These are phyloP conservation scores for Amphipyra tragopoginis DNA, from an alignment of 2,888 invertebrate species.

Conservation along the genomic window DNA sequence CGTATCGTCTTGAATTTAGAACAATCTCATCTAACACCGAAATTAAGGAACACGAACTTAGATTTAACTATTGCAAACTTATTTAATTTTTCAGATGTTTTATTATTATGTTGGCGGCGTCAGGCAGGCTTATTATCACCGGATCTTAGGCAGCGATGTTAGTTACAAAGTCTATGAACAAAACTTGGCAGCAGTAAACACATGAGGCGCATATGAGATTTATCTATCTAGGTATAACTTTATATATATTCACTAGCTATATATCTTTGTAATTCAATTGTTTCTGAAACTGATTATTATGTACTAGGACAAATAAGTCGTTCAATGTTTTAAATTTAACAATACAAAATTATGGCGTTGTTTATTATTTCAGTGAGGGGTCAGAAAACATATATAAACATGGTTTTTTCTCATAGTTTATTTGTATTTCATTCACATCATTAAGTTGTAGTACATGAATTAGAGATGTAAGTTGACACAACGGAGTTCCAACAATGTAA, in stretches of 20 bases:
- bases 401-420: slow-evolving; percentile 35
- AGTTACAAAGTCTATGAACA: slow-evolving; percentile 59
- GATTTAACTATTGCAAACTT: slow-evolving; percentile 71
- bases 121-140: slow-evolving; percentile 71
- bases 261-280: slow-evolving; percentile 56
- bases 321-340: slow-evolving; percentile 47
- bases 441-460: slow-evolving; percentile 49
- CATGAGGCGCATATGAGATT: slow-evolving; percentile 57
- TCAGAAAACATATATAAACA: slow-evolving; percentile 44
- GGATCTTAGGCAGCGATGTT: slow-evolving; percentile 64
- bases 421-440: slow-evolving; percentile 45
- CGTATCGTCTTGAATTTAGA: slow-evolving; percentile 30
- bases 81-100: slow-evolving; percentile 79
- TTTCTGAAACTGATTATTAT: slow-evolving; percentile 46
- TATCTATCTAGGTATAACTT: slow-evolving; percentile 54
- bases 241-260: slow-evolving; percentile 61
- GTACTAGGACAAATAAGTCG: slow-evolving; percentile 48
- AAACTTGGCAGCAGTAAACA: slow-evolving; percentile 57
- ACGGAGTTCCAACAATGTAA: slow-evolving; percentile 58
- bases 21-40: slow-evolving; percentile 35
- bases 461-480: slow-evolving; percentile 43
- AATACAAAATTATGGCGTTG: slow-evolving; percentile 32
- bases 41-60: slow-evolving; percentile 47
- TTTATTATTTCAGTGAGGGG: slow-evolving; percentile 46
- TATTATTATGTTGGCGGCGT: slow-evolving; percentile 73